Conservation (phyloP, 2,113 vertebrate genomes). For the Xiphophorus maculatus region DNA sequence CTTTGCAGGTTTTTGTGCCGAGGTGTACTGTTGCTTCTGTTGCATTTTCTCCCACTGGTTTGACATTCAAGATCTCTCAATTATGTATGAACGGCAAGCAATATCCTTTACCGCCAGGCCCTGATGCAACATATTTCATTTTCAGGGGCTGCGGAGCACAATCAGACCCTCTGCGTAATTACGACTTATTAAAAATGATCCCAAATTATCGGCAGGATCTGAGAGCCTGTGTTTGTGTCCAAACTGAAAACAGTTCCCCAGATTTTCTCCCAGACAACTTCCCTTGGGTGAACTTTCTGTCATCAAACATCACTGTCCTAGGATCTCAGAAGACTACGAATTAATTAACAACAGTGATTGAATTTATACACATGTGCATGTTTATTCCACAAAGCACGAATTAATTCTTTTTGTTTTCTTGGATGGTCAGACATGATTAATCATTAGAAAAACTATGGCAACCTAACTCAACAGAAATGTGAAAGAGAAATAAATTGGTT, state of each 20-base stretch:
- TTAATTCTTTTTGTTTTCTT: slow-evolving; percentile 16
- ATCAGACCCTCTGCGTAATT: slow-evolving; percentile 83
- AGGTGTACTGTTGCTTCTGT: slow-evolving; percentile 78
- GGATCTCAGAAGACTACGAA: slow-evolving; percentile 52
- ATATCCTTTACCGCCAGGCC: slow-evolving; percentile 86
- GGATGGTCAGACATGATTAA: slow-evolving; percentile 31
- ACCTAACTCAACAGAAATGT: not conserved
- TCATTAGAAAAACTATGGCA: slow-evolving; percentile 51
- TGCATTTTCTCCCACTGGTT: slow-evolving; percentile 83
- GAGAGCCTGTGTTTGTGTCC: slow-evolving; percentile 76
- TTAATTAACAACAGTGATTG: slow-evolving; percentile 48
- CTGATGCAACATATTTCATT: slow-evolving; percentile 84
- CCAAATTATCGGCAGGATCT: slow-evolving; percentile 80
- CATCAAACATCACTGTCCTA: slow-evolving; percentile 60
- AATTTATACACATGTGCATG: slow-evolving; percentile 18
- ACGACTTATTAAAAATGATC: slow-evolving; percentile 85
- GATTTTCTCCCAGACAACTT: slow-evolving; percentile 60
- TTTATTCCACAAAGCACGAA: slow-evolving; percentile 29
- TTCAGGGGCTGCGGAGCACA: slow-evolving; percentile 82
- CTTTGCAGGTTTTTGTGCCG: slow-evolving; percentile 74
- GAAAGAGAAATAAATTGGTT: not conserved
- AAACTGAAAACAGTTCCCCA: slow-evolving; percentile 69
- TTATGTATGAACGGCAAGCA: slow-evolving; percentile 87
- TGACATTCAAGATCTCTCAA: slow-evolving; percentile 87
- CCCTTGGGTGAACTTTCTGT: slow-evolving; percentile 61